Conservation (phyloP, 1,140 invertebrate species). For the Drosophila nigrodunni region DNA sequence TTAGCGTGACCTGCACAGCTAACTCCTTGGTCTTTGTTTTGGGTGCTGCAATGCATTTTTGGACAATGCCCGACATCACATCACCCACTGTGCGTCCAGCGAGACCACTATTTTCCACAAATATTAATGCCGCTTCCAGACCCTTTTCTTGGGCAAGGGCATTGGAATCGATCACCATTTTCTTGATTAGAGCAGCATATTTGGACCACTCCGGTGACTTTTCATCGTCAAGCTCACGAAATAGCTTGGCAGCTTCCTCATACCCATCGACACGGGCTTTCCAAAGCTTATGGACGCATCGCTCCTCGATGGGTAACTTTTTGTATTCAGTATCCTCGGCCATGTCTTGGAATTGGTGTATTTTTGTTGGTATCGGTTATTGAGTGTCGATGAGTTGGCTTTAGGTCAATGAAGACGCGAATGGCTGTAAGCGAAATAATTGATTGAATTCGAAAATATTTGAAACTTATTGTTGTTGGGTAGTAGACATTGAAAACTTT, state of each 20-base stretch:
- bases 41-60: slow-evolving; percentile 96
- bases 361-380: slow-evolving; percentile 13
- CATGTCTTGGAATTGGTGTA: slow-evolving; percentile 85
- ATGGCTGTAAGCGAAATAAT: slow-evolving; percentile 30
- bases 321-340: slow-evolving; percentile 96
- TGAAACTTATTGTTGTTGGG: slow-evolving; percentile 11
- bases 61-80: slow-evolving; percentile 94
- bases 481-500: slow-evolving; percentile 9
- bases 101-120: slow-evolving; percentile 94
- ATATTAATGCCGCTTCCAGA: slow-evolving; percentile 94
- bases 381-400: background rate
- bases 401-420: slow-evolving; percentile 16
- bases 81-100: slow-evolving; percentile 95
- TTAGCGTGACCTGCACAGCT: slow-evolving; percentile 93
- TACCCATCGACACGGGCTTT: slow-evolving; percentile 97
- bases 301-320: slow-evolving; percentile 96
- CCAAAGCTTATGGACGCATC: slow-evolving; percentile 97
- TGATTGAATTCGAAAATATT: slow-evolving; percentile 20
- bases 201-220: slow-evolving; percentile 97
- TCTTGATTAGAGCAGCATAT: slow-evolving; percentile 96
- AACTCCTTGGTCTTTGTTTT: slow-evolving; percentile 96
- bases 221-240: slow-evolving; percentile 94
- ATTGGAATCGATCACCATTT: slow-evolving; percentile 98
- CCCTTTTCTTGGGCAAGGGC: slow-evolving; percentile 98
- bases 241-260: slow-evolving; percentile 95